Evolutionary conservation across 2,888 invertebrate species (phyloP).

Genomic region (Calameuta idolon): DNA sequence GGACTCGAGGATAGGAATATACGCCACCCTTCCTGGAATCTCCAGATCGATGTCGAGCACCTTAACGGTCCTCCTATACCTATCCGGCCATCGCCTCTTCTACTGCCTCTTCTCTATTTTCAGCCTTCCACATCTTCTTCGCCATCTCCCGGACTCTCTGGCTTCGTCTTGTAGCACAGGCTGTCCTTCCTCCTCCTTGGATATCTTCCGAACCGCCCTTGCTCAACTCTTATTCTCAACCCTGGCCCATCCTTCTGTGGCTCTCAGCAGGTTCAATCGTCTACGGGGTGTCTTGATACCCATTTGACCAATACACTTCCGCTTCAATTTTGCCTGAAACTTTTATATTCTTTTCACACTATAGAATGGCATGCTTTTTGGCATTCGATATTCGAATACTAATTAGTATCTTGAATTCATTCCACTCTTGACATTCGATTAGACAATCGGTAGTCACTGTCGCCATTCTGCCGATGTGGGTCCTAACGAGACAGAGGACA

Average conservation of each 20-base stretch:
- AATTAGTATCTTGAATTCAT: background rate
- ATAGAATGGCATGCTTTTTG: background rate
- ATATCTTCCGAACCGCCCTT: background rate
- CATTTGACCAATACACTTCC: background rate
- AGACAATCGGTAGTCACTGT: background rate
- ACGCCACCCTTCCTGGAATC: background rate
- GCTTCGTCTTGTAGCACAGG: background rate
- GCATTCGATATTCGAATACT: background rate
- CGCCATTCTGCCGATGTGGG: background rate
- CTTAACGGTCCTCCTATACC: slow-evolving; percentile 24
- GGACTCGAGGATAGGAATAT: background rate
- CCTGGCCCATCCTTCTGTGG: slow-evolving; percentile 8
- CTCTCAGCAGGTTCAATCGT: slow-evolving; percentile 16
- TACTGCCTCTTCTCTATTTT: background rate
- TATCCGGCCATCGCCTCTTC: slow-evolving; percentile 14
- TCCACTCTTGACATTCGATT: background rate
- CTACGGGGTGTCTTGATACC: slow-evolving; percentile 26
- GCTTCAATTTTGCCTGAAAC: background rate
- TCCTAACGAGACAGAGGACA: background rate
- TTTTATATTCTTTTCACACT: background rate
- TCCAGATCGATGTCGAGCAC: slow-evolving; percentile 39
- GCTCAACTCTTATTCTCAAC: slow-evolving; percentile 16
- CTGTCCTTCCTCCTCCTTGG: background rate
- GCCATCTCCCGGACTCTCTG: background rate
- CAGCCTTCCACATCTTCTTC: slow-evolving; percentile 9